These are phyloP conservation scores for Erpornis zantholeuca DNA, from an alignment of 2,113 vertebrate species.

Conservation along the genomic window DNA sequence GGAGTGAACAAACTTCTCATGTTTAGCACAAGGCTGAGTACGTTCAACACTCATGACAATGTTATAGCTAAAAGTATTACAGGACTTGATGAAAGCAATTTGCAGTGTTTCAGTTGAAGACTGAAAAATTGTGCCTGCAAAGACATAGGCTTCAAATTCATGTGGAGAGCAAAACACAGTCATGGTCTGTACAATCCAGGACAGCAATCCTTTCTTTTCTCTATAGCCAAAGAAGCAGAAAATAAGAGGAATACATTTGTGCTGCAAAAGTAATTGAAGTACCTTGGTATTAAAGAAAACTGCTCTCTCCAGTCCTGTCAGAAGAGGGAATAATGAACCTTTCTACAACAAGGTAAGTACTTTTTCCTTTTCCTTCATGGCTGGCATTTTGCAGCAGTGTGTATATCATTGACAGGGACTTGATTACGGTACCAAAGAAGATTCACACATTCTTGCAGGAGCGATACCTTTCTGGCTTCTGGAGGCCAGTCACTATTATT, in stretches of 20 bases:
- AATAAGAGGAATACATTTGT: background rate
- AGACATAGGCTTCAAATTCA: background rate
- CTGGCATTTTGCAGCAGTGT: background rate
- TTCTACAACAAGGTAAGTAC: background rate
- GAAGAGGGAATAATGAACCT: background rate
- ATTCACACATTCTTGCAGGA: background rate
- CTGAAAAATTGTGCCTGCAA: background rate
- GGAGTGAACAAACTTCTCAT: background rate
- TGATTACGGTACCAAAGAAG: background rate
- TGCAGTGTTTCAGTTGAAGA: background rate
- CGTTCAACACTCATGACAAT: background rate
- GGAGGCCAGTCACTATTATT: background rate
- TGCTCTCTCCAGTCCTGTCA: background rate
- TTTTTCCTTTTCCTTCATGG: background rate
- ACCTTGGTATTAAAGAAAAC: background rate
- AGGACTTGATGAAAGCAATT: background rate
- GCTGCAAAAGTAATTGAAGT: background rate
- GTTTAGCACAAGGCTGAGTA: background rate
- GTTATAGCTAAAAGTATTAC: background rate
- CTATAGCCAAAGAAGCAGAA: background rate
- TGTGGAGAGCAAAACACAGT: background rate
- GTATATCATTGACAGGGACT: background rate
- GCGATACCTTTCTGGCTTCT: background rate
- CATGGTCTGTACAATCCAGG: background rate
- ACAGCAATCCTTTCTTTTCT: background rate